A percentile compares a stretch with the other conserved stretches of the same genome.
phyloP scores from a whole-genome alignment of 2,888 invertebrate species.

The Tetanocera ferruginea region DNA sequence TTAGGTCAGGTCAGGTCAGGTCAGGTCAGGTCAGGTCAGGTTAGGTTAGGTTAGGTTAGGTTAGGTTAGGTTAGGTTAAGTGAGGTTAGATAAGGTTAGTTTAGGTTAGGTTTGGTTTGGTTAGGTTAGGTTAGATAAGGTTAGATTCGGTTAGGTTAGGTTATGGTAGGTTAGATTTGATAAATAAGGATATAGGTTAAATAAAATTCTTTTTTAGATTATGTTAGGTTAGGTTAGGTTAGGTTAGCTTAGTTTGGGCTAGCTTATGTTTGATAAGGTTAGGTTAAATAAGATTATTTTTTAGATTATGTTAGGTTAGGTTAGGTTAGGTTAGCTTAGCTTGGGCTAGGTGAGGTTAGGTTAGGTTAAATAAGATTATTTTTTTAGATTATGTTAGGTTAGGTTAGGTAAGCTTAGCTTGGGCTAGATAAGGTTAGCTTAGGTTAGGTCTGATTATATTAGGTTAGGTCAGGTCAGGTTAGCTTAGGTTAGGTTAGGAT shows the following conservation, averaged over 20 bases:
- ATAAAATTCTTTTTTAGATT: not conserved
- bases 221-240: not conserved
- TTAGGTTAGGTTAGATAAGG: not conserved
- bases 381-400: not conserved
- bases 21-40: too few relatives aligned
- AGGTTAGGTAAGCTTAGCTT: not conserved
- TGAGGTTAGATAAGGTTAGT: too few relatives aligned
- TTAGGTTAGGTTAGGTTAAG: too few relatives aligned
- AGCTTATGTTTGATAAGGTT: not conserved
- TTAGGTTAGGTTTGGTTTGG: not conserved
- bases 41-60: too few relatives aligned
- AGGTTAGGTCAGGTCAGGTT: too few relatives aligned
- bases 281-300: not conserved
- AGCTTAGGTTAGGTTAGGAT: too few relatives aligned
- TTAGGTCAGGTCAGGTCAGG: too few relatives aligned
- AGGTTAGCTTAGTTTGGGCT: not conserved
- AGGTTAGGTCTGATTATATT: too few relatives aligned
- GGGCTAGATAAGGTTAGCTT: too few relatives aligned
- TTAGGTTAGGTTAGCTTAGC: not conserved
- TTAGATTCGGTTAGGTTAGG: not conserved
- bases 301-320: slow-evolving; percentile 17
- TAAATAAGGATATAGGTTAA: too few relatives aligned
- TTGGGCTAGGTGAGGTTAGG: not conserved
- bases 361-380: slow-evolving; percentile 8
- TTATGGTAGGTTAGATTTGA: too few relatives aligned